Conservation (phyloP, 2,888 invertebrate species). For the Lasioglossum calceatum region DNA sequence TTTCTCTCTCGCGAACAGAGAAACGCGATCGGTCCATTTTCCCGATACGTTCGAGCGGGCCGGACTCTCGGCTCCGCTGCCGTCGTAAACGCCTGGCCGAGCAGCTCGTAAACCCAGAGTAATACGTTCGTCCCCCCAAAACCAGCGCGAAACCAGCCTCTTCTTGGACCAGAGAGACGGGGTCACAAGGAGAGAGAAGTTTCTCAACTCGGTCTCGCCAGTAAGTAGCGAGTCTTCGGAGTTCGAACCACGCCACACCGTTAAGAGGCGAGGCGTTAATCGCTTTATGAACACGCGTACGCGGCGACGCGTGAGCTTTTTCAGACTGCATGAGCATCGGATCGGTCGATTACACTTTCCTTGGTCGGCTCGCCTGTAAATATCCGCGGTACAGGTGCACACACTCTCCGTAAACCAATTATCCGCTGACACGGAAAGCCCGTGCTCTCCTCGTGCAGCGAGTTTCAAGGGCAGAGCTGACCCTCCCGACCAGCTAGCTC, state of each 20-base stretch:
- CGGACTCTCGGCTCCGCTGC: not conserved
- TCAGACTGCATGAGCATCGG: conserved; percentile 66
- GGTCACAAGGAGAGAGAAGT: not conserved
- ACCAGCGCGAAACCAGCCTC: not conserved
- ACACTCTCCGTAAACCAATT: conserved; percentile 68
- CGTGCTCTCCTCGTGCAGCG: conserved; percentile 61
- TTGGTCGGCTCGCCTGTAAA: conserved; percentile 57
- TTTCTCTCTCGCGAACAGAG: not conserved
- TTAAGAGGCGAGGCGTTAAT: conserved; percentile 26
- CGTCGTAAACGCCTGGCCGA: conserved; percentile 1
- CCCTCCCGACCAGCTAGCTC: conserved; percentile 33
- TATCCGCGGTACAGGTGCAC: conserved; percentile 60
- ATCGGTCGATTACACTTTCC: conserved; percentile 74
- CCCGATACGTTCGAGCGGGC: not conserved
- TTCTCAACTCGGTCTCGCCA: not conserved
- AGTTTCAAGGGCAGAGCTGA: conserved; percentile 68
- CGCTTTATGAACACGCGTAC: conserved; percentile 52
- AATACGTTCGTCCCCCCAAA: not conserved
- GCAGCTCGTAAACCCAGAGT: conserved; percentile 12
- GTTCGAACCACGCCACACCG: not conserved
- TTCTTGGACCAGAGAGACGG: not conserved
- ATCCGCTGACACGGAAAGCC: conserved; percentile 69
- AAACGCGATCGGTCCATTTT: conserved; percentile 11
- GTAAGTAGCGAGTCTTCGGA: not conserved
- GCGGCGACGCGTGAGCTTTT: conserved; percentile 45